Evolutionary conservation across 2,797 vertebrate species (phyloP).

Genomic region (Acanthurus lineatus): DNA sequence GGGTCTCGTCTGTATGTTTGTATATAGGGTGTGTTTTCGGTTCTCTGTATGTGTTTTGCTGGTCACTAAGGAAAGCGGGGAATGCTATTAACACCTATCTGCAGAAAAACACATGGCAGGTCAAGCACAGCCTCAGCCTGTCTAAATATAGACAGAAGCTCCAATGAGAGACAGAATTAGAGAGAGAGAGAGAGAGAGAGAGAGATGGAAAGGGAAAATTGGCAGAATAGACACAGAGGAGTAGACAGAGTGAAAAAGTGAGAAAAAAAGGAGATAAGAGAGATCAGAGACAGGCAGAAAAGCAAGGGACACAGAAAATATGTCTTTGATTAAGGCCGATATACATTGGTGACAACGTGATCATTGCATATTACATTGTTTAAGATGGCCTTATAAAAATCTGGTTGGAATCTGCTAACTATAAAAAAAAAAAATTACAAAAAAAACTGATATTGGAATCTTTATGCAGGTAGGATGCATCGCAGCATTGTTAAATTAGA

Average conservation of each 20-base stretch:
- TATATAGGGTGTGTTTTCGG: neutral
- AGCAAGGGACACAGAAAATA: neutral
- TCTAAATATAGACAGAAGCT: slow-evolving; percentile 49
- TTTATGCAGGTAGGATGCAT: too few relatives aligned
- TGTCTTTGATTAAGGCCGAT: neutral
- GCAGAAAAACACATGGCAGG: slow-evolving; percentile 36
- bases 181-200: slow-evolving; percentile 1
- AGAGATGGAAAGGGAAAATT: slow-evolving; percentile 10
- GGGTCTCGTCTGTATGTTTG: neutral
- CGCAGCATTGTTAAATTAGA: neutral
- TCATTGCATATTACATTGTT: neutral
- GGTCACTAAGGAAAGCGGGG: neutral
- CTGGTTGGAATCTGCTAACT: neutral
- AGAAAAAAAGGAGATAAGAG: neutral
- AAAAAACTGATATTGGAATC: too few relatives aligned
- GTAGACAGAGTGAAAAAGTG: neutral
- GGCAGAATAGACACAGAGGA: neutral
- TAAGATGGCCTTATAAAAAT: neutral
- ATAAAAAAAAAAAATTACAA: too few relatives aligned
- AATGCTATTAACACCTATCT: slow-evolving; percentile 54
- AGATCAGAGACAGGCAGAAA: slow-evolving; percentile 6
- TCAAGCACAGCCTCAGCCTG: slow-evolving; percentile 25
- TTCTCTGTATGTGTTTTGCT: neutral
- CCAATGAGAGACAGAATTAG: neutral
- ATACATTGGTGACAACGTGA: too few relatives aligned